Percentiles rank a stretch among this genome's conserved stretches.
Conservation (phyloP, 2,888 invertebrate genomes). For the Trissolcus japonicus region DNA sequence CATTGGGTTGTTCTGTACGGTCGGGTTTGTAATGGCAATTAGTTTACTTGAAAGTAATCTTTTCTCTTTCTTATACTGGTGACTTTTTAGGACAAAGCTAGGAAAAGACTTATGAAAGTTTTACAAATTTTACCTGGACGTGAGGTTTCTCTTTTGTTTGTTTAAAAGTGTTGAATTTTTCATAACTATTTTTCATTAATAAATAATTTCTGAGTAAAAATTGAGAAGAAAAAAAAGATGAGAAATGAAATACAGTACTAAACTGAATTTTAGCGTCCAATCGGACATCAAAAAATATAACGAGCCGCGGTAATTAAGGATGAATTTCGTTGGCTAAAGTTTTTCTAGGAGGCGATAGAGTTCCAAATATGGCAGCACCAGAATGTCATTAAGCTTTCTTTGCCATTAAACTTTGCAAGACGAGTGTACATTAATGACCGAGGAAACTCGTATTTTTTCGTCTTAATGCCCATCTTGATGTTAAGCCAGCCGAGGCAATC, state of each 20-base stretch:
- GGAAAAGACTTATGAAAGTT: slow-evolving; percentile 1
- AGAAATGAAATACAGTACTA: background rate
- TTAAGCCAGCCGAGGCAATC: slow-evolving; percentile 17
- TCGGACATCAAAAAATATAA: background rate
- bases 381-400: slow-evolving; percentile 46
- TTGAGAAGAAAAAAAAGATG: no score
- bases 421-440: slow-evolving; percentile 43
- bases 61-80: no score
- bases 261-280: background rate
- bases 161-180: no score
- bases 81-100: no score
- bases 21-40: background rate
- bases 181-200: no score
- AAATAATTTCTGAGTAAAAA: no score
- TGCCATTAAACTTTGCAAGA: slow-evolving; percentile 57
- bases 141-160: slow-evolving; percentile 12
- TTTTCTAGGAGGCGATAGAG: slow-evolving; percentile 28
- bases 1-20: no score
- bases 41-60: background rate
- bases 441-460: slow-evolving; percentile 49
- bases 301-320: background rate
- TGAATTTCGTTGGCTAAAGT: slow-evolving; percentile 36
- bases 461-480: slow-evolving; percentile 15
- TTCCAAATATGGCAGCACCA: slow-evolving; percentile 30
- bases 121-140: slow-evolving; percentile 2